Conservation (phyloP, 2,797 vertebrate genomes). For the Mionectes olivaceus region DNA sequence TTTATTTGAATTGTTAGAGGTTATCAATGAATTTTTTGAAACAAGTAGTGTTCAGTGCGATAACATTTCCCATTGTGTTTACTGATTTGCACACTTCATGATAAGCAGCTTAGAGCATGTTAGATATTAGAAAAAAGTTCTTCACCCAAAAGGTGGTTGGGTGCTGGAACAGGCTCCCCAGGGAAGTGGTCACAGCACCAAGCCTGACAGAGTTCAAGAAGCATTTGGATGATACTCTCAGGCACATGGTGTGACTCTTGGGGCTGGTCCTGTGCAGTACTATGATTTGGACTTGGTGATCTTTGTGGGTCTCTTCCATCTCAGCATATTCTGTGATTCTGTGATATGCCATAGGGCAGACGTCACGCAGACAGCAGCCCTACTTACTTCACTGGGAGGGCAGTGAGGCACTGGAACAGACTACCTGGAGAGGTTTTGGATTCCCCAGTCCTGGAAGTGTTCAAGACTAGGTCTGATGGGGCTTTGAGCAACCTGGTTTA, state of each 20-base stretch:
- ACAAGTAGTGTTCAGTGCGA: neutral
- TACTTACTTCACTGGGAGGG: neutral
- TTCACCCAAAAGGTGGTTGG: too few relatives aligned
- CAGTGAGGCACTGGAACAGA: neutral
- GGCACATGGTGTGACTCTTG: too few relatives aligned
- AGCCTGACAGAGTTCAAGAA: too few relatives aligned
- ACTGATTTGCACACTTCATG: neutral
- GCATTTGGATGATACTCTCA: too few relatives aligned
- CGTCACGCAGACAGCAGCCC: neutral
- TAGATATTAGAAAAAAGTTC: too few relatives aligned
- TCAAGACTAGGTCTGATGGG: neutral
- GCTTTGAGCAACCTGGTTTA: neutral
- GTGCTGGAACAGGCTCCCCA: too few relatives aligned
- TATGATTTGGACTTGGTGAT: too few relatives aligned
- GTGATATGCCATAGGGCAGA: neutral
- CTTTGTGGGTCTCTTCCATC: neutral
- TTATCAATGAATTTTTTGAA: neutral
- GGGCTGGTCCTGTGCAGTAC: too few relatives aligned
- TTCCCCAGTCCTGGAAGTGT: neutral
- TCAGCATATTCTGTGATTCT: neutral
- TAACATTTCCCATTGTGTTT: neutral
- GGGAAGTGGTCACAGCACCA: too few relatives aligned
- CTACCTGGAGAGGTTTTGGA: neutral
- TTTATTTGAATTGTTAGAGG: neutral
- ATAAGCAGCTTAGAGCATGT: neutral